Percentiles rank a stretch among this genome's conserved stretches.
Evolutionary conservation across 2,797 vertebrate genomes (phyloP).

Genomic region (Gallinago nigripennis): DNA sequence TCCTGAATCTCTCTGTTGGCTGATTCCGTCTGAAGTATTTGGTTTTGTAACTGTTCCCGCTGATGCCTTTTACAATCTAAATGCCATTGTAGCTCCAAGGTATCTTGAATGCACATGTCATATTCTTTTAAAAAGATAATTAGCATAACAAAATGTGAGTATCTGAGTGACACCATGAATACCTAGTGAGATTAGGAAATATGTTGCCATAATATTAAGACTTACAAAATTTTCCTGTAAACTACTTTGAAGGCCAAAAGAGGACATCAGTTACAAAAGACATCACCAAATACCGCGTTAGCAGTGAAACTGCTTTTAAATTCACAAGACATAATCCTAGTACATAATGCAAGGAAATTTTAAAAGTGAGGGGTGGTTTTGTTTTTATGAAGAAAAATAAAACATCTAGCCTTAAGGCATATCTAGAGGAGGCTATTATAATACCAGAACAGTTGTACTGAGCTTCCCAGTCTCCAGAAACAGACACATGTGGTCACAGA

Average conservation of each 20-base stretch:
- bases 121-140: conserved; percentile 58
- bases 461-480: not conserved
- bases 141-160: not conserved
- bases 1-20: conserved; percentile 68
- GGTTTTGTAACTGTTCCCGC: conserved; percentile 51
- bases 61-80: conserved; percentile 67
- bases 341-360: not conserved
- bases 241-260: not conserved
- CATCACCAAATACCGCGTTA: not conserved
- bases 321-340: not conserved
- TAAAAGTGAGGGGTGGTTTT: not conserved
- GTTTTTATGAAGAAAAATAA: not conserved
- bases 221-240: not conserved
- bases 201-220: not conserved
- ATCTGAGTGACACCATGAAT: not conserved
- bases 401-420: not conserved
- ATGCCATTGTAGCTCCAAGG: conserved; percentile 74
- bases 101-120: conserved; percentile 71
- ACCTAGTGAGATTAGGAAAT: not conserved
- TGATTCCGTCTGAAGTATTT: conserved; percentile 54
- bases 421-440: not conserved
- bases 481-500: not conserved
- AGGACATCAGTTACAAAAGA: not conserved
- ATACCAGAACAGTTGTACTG: not conserved
- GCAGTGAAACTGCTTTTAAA: not conserved